A percentile compares a stretch with the other conserved stretches of the same genome.
phyloP scores from a whole-genome alignment of 2,888 invertebrate species.

The Nemoura dubitans region DNA sequence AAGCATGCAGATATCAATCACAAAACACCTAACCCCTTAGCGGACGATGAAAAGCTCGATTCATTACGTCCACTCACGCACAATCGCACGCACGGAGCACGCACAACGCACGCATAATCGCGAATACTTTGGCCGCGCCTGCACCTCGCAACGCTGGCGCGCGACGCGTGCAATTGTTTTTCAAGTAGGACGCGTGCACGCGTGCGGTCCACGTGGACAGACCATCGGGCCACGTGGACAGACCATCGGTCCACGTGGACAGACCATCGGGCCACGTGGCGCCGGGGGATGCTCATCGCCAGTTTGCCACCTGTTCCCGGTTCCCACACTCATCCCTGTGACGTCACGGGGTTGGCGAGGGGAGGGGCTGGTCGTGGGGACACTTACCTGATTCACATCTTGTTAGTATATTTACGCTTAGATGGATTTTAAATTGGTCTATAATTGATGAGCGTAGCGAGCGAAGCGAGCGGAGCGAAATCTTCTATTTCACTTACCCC shows the following conservation, averaged over 20 bases:
- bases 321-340: conserved; percentile 26
- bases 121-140: neutral
- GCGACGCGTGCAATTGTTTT: neutral
- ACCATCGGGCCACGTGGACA: neutral
- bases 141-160: neutral
- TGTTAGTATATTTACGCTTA: neutral
- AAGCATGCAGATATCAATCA: neutral
- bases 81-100: neutral
- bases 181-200: conserved; percentile 18
- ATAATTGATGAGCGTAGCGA: no score
- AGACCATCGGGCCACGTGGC: neutral
- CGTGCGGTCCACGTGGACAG: neutral
- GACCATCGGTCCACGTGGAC: neutral
- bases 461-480: no score
- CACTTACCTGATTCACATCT: neutral
- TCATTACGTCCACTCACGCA: neutral
- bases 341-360: neutral
- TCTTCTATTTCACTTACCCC: no score
- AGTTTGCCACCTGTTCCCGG: conserved; percentile 18
- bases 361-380: neutral
- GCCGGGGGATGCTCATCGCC: conserved; percentile 22
- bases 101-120: neutral
- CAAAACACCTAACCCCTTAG: neutral
- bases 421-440: no score
- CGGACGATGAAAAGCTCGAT: neutral